Evolutionary conservation across 2,888 invertebrate genomes (phyloP), one percentile per base, ranked within the genome.

Genomic region (Philopedon plagiatum): DNA sequence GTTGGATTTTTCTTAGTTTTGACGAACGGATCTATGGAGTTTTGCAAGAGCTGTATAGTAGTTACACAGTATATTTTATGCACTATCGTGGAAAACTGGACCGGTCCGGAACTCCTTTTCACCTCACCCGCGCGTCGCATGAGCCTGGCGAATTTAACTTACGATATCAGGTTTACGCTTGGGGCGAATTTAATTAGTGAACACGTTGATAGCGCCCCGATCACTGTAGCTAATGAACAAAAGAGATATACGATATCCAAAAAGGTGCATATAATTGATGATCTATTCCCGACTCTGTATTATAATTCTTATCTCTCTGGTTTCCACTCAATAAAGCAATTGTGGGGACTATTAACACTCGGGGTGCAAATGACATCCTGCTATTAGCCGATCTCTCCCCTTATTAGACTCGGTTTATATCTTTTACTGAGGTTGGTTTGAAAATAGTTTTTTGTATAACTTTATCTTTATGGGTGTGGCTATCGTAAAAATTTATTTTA

Each of bases 321-420:
- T 84, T 85, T 84, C 83, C 85, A 82, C 83, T 83, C 83, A 85
- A 85, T 85, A 85, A 84, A 82, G 81, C 84, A 84, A 85, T 85
- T 84, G 82, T 76, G 61, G 79, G 78, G 78, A 78, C 82, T 79
- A 80, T 81, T 82, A 81, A 77, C 80, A 76, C 74, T 71, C 68
- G 76, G 77, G 76, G 78, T 80, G 80, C 77, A 76, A 77, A 79
- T 78, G 80, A 80, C 80, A 78, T 76, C 76, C 78, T 63, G 76
- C 77, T 78, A 77, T 77, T 78, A 54, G 51, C 51, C 29, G 18
- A 2, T 11, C 29, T 18, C 29, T 8, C 29, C 51, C 29, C 51
- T 29, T 15, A 54, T 29, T 54, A 29, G 29, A 29, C 29, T 18
- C 51, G 15, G 11, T 29, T 54, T 29, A 9, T 29, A 29, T 54